phyloP scores from a whole-genome alignment of 2,797 vertebrate species.

The Thaleichthys pacificus region DNA sequence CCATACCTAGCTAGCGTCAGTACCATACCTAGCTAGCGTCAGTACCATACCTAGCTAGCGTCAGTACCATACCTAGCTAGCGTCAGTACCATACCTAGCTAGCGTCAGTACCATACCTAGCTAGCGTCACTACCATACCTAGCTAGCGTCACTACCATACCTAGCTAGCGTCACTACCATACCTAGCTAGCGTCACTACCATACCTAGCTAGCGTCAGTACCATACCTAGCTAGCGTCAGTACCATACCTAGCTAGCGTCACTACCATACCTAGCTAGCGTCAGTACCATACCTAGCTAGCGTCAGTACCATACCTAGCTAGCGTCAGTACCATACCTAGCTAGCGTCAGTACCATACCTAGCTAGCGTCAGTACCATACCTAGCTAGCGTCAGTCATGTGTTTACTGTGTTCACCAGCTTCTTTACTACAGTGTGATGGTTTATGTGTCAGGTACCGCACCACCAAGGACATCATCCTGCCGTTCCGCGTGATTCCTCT shows the following conservation, averaged over 20 bases:
- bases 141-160: neutral
- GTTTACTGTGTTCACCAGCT: neutral
- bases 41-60: neutral
- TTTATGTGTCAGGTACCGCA: slow-evolving; percentile 85
- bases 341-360: neutral
- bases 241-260: neutral
- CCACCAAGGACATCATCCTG: slow-evolving; percentile 99
- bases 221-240: too few species aligned
- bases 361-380: neutral
- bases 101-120: neutral
- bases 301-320: neutral
- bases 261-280: neutral
- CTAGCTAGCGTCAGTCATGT: neutral
- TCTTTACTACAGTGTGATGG: too few species aligned
- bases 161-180: neutral
- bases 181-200: neutral
- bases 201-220: too few species aligned
- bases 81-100: neutral
- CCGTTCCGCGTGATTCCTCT: slow-evolving; percentile 97
- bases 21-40: too few species aligned
- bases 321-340: neutral
- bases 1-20: too few species aligned
- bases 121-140: neutral
- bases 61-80: neutral
- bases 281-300: too few species aligned